These are phyloP conservation scores for Apoda limacodes DNA, from an alignment of 2,888 invertebrate species.

Conservation along the genomic window DNA sequence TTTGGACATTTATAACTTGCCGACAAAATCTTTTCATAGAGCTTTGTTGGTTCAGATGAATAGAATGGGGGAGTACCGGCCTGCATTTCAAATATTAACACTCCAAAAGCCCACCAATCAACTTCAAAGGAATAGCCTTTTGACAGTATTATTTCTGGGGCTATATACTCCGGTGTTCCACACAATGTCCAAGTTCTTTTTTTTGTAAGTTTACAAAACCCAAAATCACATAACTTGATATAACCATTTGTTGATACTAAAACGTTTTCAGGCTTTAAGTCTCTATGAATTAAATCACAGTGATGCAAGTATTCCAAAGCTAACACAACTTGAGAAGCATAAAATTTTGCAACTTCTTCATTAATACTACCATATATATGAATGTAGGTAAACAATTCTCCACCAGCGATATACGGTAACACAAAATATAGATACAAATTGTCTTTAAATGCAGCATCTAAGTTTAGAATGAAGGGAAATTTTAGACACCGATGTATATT, in stretches of 20 bases:
- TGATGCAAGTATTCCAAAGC: constrained; percentile 92
- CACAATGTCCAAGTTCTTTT: constrained; percentile 91
- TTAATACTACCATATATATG: constrained; percentile 73
- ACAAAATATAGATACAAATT: constrained; percentile 85
- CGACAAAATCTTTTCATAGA: constrained; percentile 92
- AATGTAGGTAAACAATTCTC: constrained; percentile 86
- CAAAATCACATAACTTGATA: constrained; percentile 89
- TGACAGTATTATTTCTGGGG: constrained; percentile 89
- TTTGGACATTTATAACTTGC: constrained; percentile 87
- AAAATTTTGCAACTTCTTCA: constrained; percentile 85
- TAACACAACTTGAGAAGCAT: constrained; percentile 88
- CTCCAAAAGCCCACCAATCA: constrained; percentile 96
- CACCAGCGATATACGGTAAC: constrained; percentile 86
- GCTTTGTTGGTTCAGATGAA: constrained; percentile 86
- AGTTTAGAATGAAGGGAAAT: constrained; percentile 86
- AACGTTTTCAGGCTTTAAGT: constrained; percentile 92
- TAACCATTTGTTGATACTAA: constrained; percentile 82
- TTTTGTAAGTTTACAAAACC: constrained; percentile 85
- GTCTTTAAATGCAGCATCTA: constrained; percentile 87
- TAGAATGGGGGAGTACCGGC: constrained; percentile 94
- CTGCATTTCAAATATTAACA: constrained; percentile 88
- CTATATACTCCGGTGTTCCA: constrained; percentile 96
- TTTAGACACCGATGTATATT: constrained; percentile 82
- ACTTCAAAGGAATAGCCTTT: constrained; percentile 92
- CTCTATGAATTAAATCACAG: constrained; percentile 86